These are phyloP conservation scores for Drosophila ambigua DNA, from an alignment of 1,140 invertebrate genomes.

Conservation along the genomic window DNA sequence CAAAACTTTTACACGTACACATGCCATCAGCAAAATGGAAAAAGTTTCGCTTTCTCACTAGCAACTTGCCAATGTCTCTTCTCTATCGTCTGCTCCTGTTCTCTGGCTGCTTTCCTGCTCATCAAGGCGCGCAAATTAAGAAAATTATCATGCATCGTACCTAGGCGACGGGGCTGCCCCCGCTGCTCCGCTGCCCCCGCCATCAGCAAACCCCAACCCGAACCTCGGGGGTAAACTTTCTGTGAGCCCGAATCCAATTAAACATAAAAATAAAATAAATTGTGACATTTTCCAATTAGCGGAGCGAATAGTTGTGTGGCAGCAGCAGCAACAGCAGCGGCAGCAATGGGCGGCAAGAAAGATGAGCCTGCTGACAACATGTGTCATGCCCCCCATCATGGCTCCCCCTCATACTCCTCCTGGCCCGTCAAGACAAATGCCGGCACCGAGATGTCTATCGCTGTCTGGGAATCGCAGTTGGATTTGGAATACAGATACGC, in stretches of 20 bases:
- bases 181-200: no score
- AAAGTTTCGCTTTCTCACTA: conserved; percentile 64
- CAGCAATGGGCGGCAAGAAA: conserved; percentile 31
- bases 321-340: conserved; percentile 4
- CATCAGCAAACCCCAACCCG: neutral
- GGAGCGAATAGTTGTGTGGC: conserved; percentile 56
- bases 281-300: conserved; percentile 81
- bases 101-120: conserved; percentile 42
- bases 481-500: conserved; percentile 8
- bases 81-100: neutral
- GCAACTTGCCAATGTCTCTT: neutral
- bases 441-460: conserved; percentile 79
- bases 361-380: conserved; percentile 76
- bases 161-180: conserved; percentile 31
- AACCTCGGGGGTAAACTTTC: conserved; percentile 32
- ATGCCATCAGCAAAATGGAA: conserved; percentile 81
- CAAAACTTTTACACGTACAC: conserved; percentile 76
- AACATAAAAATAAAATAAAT: conserved; percentile 82
- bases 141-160: conserved; percentile 80
- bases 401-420: neutral
- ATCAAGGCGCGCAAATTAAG: conserved; percentile 77
- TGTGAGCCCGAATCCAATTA: conserved; percentile 70
- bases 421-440: conserved; percentile 62
- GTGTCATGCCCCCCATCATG: conserved; percentile 54
- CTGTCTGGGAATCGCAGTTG: conserved; percentile 25